phyloP scores from a whole-genome alignment of 2,888 invertebrate genomes.

The Cosmorhoe ocellata region DNA sequence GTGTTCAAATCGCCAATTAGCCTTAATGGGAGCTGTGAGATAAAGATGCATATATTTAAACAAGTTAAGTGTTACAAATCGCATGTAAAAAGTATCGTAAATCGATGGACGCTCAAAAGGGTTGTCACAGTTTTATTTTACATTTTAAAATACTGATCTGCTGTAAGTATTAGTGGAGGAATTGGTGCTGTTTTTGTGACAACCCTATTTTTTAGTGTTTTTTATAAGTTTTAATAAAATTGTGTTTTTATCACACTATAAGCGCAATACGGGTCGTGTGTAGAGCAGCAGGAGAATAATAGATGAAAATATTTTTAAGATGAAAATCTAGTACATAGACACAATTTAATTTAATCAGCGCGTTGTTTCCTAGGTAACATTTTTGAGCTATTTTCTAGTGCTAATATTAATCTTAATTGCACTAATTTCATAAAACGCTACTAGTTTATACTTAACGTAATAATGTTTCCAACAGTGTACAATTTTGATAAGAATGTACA shows the following conservation, averaged over 20 bases:
- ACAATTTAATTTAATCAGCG: conserved; percentile 21
- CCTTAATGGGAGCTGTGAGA: conserved; percentile 79
- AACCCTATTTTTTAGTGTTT: conserved; percentile 7
- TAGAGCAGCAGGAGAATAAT: conserved; percentile 76
- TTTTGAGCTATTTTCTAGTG: no score
- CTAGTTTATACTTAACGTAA: no score
- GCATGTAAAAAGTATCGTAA: conserved; percentile 9
- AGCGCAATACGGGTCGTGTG: conserved; percentile 37
- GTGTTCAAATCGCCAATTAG: conserved; percentile 74
- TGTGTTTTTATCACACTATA: conserved; percentile 10
- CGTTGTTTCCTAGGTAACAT: no score
- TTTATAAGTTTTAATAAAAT: not conserved
- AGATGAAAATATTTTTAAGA: conserved; percentile 63
- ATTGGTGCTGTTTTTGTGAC: conserved; percentile 20
- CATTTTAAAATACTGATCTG: not conserved
- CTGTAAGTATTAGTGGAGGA: conserved; percentile 2
- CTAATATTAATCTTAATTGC: no score
- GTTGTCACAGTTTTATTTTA: conserved; percentile 25
- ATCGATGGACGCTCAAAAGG: conserved; percentile 26
- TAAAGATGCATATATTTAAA: conserved; percentile 44
- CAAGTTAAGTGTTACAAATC: conserved; percentile 8
- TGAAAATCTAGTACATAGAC: conserved; percentile 31
- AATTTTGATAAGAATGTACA: no score
- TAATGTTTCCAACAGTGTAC: no score
- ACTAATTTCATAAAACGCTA: no score